Conservation (phyloP, 2,113 vertebrate genomes). For the Syngnathus scovelli region DNA sequence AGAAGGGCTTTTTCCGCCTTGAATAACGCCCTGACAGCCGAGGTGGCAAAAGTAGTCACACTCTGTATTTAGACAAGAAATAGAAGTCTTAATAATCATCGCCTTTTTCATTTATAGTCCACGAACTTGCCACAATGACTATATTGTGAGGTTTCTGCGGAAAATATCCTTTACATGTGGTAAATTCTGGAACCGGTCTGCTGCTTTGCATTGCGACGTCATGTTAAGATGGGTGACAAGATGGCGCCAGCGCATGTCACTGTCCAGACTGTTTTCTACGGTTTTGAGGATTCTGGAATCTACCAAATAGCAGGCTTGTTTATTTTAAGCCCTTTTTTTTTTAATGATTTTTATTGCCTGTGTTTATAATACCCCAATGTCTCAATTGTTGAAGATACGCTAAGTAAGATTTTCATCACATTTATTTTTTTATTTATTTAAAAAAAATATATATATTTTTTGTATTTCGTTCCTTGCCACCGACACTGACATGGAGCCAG, state of each 20-base stretch:
- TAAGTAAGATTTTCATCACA: neutral
- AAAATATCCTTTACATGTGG: no score
- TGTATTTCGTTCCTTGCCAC: neutral
- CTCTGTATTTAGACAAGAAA: neutral
- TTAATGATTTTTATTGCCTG: no score
- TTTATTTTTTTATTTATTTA: neutral
- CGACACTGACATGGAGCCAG: neutral
- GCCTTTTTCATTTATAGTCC: neutral
- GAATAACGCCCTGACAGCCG: neutral
- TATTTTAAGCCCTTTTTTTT: no score
- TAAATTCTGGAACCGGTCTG: no score
- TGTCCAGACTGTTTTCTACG: no score
- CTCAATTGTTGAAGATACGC: no score
- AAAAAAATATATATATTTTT: conserved; percentile 15
- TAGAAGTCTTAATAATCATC: neutral
- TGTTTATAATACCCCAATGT: no score
- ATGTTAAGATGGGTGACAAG: no score
- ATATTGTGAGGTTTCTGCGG: neutral
- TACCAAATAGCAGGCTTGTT: no score
- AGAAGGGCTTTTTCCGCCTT: neutral
- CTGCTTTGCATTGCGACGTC: no score
- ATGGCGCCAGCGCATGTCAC: no score
- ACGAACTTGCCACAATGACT: neutral
- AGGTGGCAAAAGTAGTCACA: neutral
- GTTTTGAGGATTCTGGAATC: no score